These are phyloP conservation scores for Electrona antarctica DNA, from an alignment of 2,113 vertebrate species.

Conservation along the genomic window DNA sequence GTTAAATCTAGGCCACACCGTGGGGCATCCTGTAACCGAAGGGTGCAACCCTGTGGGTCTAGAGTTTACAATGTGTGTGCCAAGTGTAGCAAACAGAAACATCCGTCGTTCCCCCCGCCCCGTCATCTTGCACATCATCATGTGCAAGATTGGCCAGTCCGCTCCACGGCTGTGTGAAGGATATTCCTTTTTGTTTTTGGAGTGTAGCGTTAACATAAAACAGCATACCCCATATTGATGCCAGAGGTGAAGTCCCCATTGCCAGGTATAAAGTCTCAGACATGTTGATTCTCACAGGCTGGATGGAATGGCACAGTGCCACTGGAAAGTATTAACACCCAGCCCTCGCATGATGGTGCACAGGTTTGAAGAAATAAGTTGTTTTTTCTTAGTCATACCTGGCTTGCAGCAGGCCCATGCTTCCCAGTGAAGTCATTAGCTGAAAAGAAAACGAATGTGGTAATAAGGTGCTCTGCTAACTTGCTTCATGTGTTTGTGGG, in stretches of 20 bases:
- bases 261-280: slow-evolving; percentile 51
- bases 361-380: slow-evolving; percentile 52
- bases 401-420: slow-evolving; percentile 24
- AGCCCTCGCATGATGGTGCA: slow-evolving; percentile 27
- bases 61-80: neutral
- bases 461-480: slow-evolving; percentile 19
- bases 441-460: slow-evolving; percentile 16
- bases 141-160: slow-evolving; percentile 32
- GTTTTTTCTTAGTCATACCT: slow-evolving; percentile 32
- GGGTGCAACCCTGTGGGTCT: neutral
- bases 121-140: slow-evolving; percentile 22
- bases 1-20: neutral
- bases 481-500: slow-evolving; percentile 13
- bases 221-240: slow-evolving; percentile 31
- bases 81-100: neutral
- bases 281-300: slow-evolving; percentile 21
- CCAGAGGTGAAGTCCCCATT: slow-evolving; percentile 32
- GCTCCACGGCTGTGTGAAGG: slow-evolving; percentile 26
- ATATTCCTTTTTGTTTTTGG: slow-evolving; percentile 25
- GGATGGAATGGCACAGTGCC: slow-evolving; percentile 25
- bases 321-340: slow-evolving; percentile 53
- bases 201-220: slow-evolving; percentile 48
- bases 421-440: slow-evolving; percentile 28
- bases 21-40: neutral
- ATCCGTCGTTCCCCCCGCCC: slow-evolving; percentile 5